phyloP scores from a whole-genome alignment of 2,113 vertebrate species.

The Pterocles gutturalis region DNA sequence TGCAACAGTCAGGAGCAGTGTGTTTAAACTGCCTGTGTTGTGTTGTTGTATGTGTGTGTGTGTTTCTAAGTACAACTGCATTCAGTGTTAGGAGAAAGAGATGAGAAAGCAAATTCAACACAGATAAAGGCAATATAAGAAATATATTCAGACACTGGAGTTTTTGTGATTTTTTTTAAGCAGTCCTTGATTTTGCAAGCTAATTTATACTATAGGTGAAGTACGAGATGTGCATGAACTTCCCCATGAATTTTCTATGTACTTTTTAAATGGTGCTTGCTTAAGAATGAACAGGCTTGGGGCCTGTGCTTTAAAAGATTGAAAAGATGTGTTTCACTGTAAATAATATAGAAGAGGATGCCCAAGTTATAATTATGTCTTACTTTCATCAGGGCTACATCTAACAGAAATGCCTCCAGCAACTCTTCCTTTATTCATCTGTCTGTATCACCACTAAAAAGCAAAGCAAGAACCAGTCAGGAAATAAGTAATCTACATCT shows the following conservation, averaged over 20 bases:
- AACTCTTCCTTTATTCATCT: neutral
- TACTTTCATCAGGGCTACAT: neutral
- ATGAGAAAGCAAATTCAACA: neutral
- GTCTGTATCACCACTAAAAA: neutral
- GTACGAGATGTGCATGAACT: neutral
- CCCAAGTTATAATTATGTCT: neutral
- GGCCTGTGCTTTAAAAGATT: neutral
- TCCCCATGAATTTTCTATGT: neutral
- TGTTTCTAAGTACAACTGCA: neutral
- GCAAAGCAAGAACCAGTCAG: neutral
- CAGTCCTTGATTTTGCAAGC: neutral
- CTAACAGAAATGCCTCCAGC: neutral
- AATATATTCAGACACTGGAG: neutral
- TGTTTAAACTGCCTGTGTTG: neutral
- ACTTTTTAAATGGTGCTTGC: neutral
- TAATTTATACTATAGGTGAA: neutral
- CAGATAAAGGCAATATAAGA: neutral
- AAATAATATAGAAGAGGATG: neutral
- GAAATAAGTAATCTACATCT: neutral
- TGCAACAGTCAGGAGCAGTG: neutral
- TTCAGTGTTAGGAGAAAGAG: neutral
- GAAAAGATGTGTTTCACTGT: neutral
- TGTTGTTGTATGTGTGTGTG: too few relatives aligned
- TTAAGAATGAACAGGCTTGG: neutral
- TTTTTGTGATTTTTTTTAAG: neutral